Percentiles rank a stretch among this genome's conserved stretches.
Evolutionary conservation across 1,140 invertebrate genomes (phyloP).

Genomic region (Mya arenaria): DNA sequence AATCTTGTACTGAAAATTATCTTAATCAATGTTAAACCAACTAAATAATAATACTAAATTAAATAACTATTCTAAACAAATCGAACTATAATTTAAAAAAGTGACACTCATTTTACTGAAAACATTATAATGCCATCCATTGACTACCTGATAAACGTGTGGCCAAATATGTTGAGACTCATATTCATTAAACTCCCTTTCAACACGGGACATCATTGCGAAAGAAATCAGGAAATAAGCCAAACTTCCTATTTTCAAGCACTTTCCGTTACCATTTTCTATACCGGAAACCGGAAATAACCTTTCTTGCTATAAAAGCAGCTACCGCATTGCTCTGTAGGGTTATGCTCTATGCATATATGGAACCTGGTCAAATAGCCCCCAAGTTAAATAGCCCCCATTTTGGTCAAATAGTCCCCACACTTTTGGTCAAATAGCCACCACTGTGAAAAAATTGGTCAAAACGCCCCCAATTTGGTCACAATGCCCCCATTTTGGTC

Average conservation of each 20-base stretch:
- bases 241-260: conserved; percentile 40
- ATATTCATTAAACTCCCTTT: conserved; percentile 40
- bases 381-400: too few relatives aligned
- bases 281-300: conserved; percentile 12
- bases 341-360: too few relatives aligned
- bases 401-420: too few relatives aligned
- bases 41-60: background rate
- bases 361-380: too few relatives aligned
- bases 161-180: conserved; percentile 32
- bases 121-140: background rate
- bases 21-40: background rate
- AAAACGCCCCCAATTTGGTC: too few relatives aligned
- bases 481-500: too few relatives aligned
- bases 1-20: background rate
- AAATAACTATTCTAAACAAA: background rate
- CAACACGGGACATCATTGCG: conserved; percentile 48
- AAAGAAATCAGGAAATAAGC: conserved; percentile 41
- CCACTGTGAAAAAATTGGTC: too few relatives aligned
- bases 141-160: conserved; percentile 36
- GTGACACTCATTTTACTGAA: background rate
- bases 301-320: too few relatives aligned
- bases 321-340: too few relatives aligned
- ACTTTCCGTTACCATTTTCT: conserved; percentile 31
- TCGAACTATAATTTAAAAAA: background rate
- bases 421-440: too few relatives aligned